A percentile compares a stretch with the other conserved stretches of the same genome.
Conservation (phyloP, 2,797 vertebrate genomes). For the Parauchenoglanis punctatus region DNA sequence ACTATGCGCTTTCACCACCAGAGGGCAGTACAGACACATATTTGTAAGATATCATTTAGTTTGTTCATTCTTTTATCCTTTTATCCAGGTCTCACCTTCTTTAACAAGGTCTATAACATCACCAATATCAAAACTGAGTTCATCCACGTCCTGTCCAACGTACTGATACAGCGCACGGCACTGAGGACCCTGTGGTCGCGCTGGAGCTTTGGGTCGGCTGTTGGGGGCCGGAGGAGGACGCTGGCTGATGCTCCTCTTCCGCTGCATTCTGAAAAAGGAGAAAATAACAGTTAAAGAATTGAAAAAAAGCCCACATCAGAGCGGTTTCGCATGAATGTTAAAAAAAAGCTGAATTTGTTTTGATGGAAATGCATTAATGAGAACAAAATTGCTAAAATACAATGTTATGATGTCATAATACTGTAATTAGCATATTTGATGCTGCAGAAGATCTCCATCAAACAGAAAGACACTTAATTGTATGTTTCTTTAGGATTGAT, state of each 20-base stretch:
- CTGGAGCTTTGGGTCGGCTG: constrained; percentile 78
- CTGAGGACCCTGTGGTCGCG: constrained; percentile 72
- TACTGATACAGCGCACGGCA: constrained; percentile 92
- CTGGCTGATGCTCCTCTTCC: constrained; percentile 82
- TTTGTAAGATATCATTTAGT: background rate
- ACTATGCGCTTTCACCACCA: background rate
- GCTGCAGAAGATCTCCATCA: background rate
- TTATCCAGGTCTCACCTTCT: constrained; percentile 78
- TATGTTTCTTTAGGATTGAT: background rate
- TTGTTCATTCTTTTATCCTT: background rate
- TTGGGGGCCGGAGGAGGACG: constrained; percentile 81
- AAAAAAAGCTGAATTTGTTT: background rate
- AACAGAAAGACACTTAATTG: background rate
- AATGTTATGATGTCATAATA: background rate
- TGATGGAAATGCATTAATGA: background rate
- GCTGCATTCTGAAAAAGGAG: constrained; percentile 78
- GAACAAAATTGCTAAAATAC: background rate
- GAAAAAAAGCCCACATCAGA: background rate
- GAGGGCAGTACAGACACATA: background rate
- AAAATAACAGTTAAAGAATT: background rate
- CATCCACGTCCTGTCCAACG: constrained; percentile 88
- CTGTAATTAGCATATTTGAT: background rate
- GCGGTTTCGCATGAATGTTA: background rate
- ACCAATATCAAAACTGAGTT: constrained; percentile 89
- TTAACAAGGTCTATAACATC: constrained; percentile 87